phyloP scores from a whole-genome alignment of 2,113 vertebrate genomes.

The Oplegnathus fasciatus region DNA sequence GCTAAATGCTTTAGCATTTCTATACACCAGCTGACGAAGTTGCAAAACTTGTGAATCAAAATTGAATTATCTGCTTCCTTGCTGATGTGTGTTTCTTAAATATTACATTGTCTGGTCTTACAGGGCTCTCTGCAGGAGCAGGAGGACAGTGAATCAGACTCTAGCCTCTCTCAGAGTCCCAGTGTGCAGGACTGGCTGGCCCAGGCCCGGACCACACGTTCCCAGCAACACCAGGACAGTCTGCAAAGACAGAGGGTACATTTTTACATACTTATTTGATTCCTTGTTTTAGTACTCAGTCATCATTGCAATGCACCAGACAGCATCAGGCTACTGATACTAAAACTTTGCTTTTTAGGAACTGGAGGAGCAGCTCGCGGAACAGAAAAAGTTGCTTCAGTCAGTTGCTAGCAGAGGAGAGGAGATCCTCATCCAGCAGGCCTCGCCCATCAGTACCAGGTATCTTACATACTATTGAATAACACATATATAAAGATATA shows the following conservation, averaged over 20 bases:
- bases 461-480: not conserved
- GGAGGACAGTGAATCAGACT: slow-evolving; percentile 88
- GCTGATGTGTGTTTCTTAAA: not conserved
- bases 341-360: slow-evolving; percentile 83
- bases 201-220: slow-evolving; percentile 89
- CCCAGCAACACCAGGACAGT: slow-evolving; percentile 91
- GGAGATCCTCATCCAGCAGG: slow-evolving; percentile 92
- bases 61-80: not conserved
- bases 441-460: slow-evolving; percentile 80
- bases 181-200: slow-evolving; percentile 95
- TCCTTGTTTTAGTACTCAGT: not conserved
- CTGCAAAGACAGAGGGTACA: slow-evolving; percentile 92
- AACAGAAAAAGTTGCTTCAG: slow-evolving; percentile 94
- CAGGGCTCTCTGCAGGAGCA: slow-evolving; percentile 91
- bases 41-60: not conserved
- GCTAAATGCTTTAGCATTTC: not conserved
- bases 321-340: not conserved
- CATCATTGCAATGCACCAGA: not conserved
- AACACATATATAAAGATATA: not conserved
- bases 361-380: slow-evolving; percentile 91
- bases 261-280: not conserved
- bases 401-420: slow-evolving; percentile 93
- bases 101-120: not conserved
- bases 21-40: not conserved
- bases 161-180: slow-evolving; percentile 88